Evolutionary conservation across 1,140 invertebrate genomes (phyloP).

Genomic region (Drosophila simulans): DNA sequence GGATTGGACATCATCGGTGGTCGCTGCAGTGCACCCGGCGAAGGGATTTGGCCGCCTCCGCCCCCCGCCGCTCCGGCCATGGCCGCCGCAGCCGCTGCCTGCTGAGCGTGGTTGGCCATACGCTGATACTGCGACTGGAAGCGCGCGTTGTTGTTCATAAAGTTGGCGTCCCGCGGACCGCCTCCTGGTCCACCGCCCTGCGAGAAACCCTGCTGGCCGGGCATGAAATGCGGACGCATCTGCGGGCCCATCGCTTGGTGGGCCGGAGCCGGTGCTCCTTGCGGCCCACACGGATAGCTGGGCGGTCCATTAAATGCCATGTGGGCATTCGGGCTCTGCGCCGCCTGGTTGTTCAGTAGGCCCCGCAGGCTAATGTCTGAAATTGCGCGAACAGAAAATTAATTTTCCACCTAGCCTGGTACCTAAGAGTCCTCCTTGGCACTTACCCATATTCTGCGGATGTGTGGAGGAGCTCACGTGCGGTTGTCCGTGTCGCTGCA

Average conservation of each 20-base stretch:
- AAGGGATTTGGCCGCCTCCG: conserved; percentile 76
- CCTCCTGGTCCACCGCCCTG: conserved; percentile 78
- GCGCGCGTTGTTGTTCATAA: conserved; percentile 79
- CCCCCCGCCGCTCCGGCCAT: conserved; percentile 66
- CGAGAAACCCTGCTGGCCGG: conserved; percentile 75
- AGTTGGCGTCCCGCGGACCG: conserved; percentile 66
- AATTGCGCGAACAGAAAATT: conserved; percentile 13
- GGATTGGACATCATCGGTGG: conserved; percentile 80
- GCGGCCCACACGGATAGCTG: conserved; percentile 80
- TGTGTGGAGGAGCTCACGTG: conserved; percentile 84
- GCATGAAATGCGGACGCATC: conserved; percentile 83
- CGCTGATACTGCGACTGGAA: conserved; percentile 82
- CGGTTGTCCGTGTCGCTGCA: conserved; percentile 83
- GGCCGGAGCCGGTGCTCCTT: conserved; percentile 76
- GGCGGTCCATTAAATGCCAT: conserved; percentile 79
- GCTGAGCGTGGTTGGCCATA: conserved; percentile 81
- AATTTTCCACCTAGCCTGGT: not conserved
- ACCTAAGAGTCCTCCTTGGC: not conserved
- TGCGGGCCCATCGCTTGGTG: conserved; percentile 78
- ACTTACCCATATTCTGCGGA: conserved; percentile 84
- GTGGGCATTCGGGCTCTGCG: conserved; percentile 81
- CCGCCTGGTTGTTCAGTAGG: conserved; percentile 83
- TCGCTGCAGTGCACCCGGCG: conserved; percentile 71
- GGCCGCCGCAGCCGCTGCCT: conserved; percentile 75
- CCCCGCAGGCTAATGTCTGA: conserved; percentile 83